Evolutionary conservation across 1,140 invertebrate species (phyloP).

Genomic region (Cherax quadricarinatus): DNA sequence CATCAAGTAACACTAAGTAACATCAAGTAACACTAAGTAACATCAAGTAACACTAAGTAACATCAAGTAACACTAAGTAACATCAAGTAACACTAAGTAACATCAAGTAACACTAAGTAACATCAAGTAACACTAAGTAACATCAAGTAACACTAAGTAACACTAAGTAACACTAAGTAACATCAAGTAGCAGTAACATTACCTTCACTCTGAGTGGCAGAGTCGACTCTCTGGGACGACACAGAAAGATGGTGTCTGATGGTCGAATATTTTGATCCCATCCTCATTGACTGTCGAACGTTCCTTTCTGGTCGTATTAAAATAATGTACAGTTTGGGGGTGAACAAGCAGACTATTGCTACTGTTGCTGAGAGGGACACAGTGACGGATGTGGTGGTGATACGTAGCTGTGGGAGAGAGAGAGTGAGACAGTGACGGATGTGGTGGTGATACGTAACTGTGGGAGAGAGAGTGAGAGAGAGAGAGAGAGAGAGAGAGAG

Average conservation of each 20-base stretch:
- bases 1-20: no score
- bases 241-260: constrained; percentile 17
- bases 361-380: constrained; percentile 84
- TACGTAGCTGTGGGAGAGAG: background rate
- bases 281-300: constrained; percentile 94
- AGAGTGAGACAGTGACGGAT: no score
- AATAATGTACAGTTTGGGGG: constrained; percentile 97
- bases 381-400: constrained; percentile 17
- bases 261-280: constrained; percentile 75
- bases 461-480: background rate
- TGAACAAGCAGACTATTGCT: constrained; percentile 91
- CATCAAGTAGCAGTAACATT: constrained; percentile 44
- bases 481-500: constrained; percentile 6
- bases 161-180: background rate
- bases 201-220: constrained; percentile 76
- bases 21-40: no score
- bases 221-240: constrained; percentile 75
- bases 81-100: no score
- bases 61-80: no score
- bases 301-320: constrained; percentile 93
- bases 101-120: no score
- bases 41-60: no score
- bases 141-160: background rate
- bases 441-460: no score
- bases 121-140: background rate